Percentiles rank a stretch among this genome's conserved stretches.
Conservation (phyloP, 2,888 invertebrate species). For the Brachyptera putata region DNA sequence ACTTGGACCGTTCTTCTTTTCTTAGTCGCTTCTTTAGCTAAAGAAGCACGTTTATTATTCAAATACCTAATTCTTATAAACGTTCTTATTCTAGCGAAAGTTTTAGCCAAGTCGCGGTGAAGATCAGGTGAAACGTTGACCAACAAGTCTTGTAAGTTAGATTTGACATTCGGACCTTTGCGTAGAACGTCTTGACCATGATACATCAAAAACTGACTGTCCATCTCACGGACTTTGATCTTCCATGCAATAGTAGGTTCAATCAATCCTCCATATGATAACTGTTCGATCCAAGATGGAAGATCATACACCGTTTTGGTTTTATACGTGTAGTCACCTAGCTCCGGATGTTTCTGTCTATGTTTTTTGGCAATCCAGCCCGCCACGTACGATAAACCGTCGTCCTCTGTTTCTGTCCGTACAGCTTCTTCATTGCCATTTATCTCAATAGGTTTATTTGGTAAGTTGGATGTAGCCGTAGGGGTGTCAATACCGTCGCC, state of each 20-base stretch:
- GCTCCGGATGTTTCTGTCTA: conserved; percentile 25
- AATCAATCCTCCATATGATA: conserved; percentile 33
- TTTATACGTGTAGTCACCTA: conserved; percentile 30
- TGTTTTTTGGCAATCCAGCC: conserved; percentile 33
- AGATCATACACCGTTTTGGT: conserved; percentile 12
- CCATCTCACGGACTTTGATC: conserved; percentile 24
- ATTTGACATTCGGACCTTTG: conserved; percentile 14
- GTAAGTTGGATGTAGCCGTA: not conserved
- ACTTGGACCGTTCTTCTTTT: not conserved
- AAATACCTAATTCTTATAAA: conserved; percentile 31
- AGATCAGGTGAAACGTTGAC: not conserved
- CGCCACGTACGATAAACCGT: conserved; percentile 30
- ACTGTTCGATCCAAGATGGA: conserved; percentile 31
- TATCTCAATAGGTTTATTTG: not conserved
- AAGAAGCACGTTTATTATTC: conserved; percentile 9
- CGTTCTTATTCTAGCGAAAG: conserved; percentile 25
- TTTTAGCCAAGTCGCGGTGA: conserved; percentile 17
- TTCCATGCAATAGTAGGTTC: conserved; percentile 30
- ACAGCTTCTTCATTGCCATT: not conserved
- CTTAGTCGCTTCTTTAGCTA: not conserved
- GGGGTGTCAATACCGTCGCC: not conserved
- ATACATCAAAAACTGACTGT: conserved; percentile 28
- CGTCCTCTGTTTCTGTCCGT: conserved; percentile 20
- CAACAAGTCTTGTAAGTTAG: conserved; percentile 8
- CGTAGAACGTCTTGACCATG: conserved; percentile 15